A percentile compares a stretch with the other conserved stretches of the same genome.
phyloP scores from a whole-genome alignment of 2,113 vertebrate genomes.

The Leucoraja erinaceus region DNA sequence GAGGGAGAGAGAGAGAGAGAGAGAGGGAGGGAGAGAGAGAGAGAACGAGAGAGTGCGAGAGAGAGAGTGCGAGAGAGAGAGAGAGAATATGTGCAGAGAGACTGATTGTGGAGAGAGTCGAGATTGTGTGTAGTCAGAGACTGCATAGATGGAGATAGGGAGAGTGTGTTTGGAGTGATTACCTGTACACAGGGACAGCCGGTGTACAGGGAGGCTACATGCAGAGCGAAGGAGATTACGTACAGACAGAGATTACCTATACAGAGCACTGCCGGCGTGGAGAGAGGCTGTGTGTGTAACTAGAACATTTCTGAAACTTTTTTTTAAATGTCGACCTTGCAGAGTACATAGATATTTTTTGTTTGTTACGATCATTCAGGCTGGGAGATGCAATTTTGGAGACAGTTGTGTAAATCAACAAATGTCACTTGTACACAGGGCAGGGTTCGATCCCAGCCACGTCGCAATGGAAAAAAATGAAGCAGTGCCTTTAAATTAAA shows the following conservation, averaged over 20 bases:
- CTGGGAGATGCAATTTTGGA: not conserved
- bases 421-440: not conserved
- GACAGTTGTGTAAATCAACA: not conserved
- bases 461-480: not conserved
- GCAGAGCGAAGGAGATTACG: not conserved
- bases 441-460: not conserved
- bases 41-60: too few relatives aligned
- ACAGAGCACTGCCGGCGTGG: not conserved
- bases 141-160: too few relatives aligned
- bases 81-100: too few relatives aligned
- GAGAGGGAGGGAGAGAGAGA: too few relatives aligned
- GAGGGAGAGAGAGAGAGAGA: too few relatives aligned
- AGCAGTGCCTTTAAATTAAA: constrained; percentile 20
- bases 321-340: not conserved
- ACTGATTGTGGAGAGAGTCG: too few relatives aligned
- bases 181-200: not conserved
- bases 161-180: too few relatives aligned
- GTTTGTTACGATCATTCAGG: not conserved
- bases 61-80: too few relatives aligned
- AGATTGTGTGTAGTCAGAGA: too few relatives aligned
- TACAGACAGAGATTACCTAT: not conserved
- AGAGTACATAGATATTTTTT: not conserved
- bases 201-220: not conserved
- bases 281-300: not conserved
- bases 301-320: not conserved